Evolutionary conservation across 2,797 vertebrate species (phyloP), one percentile per base, ranked within the genome.

Genomic region (Tokudaia muenninki): DNA sequence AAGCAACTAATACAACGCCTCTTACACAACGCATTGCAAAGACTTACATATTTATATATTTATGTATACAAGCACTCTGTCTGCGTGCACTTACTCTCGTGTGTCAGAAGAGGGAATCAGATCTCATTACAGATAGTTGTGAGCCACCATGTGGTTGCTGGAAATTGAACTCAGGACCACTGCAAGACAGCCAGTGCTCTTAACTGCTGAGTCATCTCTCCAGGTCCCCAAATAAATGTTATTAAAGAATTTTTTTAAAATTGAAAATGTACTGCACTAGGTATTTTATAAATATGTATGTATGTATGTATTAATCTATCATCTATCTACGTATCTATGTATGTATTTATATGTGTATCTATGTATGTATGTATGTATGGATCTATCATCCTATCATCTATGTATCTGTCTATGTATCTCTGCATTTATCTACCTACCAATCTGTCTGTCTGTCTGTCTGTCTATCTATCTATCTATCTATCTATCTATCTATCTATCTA

Each of bases 1-100:
- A 37, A 83, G 63, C 41, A 87, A 65, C 55, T 61, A 41, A 75
- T 87, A 90, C 75, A 93, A 65, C 72, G 26, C 50, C 44, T 70
- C 80, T 80, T 94, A 72, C 61, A 63, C 52, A 90, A 59, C 8
- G 59, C 21, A 59, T 22, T 47, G 44, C 21, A 65, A 47, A 65
- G 41, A 65, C 34, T 65, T 61, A 34, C 2, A 11, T 47, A 8
- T 47, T 22, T 65, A 65, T 50, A 50, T 50, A 78, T 78, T 78
- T 50, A 78, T 2, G 0, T 50, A 24, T 34, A 50, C 22, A 31
- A 86, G 83, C n/a, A 44, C 61, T 22, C 19, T 67, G 83, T n/a
- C 44, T 67, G 44, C 6, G 3, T 13, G 44, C 31, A 47, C 41
- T 67, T 63, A 50, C 29, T 86, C 19, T 44, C 19, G 19, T 11